A percentile compares a stretch with the other conserved stretches of the same genome.
Evolutionary conservation across 2,797 vertebrate species (phyloP).

Genomic region (Siniperca scherzeri): DNA sequence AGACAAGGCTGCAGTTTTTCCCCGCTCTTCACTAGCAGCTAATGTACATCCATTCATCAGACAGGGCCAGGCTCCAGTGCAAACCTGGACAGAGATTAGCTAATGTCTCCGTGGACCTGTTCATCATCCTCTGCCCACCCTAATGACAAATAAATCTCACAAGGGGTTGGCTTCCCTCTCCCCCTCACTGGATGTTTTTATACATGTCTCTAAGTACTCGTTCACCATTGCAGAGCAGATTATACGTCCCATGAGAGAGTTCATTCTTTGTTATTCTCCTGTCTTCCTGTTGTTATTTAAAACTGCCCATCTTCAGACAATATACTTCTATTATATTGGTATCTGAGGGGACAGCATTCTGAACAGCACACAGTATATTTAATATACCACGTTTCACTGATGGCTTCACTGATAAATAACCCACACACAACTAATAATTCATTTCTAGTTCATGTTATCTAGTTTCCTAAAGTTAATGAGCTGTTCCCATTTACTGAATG

Average conservation of each 20-base stretch:
- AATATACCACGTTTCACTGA: conserved; percentile 17
- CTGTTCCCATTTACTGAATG: conserved; percentile 42
- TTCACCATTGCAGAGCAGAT: conserved; percentile 29
- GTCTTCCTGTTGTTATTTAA: conserved; percentile 28
- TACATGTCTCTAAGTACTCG: conserved; percentile 48
- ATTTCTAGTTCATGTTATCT: conserved; percentile 50
- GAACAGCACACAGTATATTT: conserved; percentile 12
- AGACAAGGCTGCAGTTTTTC: conserved; percentile 51
- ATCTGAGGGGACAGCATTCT: conserved; percentile 1
- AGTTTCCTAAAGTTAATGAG: conserved; percentile 51
- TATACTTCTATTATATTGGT: not conserved
- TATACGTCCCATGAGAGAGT: not conserved
- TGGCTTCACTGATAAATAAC: conserved; percentile 29
- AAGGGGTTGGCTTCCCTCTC: conserved; percentile 54
- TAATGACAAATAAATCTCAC: conserved; percentile 64
- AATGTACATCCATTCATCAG: conserved; percentile 47
- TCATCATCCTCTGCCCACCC: conserved; percentile 66
- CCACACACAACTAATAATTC: conserved; percentile 38
- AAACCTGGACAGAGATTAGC: conserved; percentile 61
- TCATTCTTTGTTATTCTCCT: conserved; percentile 7
- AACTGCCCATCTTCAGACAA: conserved; percentile 8
- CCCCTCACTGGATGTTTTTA: conserved; percentile 54
- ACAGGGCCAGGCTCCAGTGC: conserved; percentile 6
- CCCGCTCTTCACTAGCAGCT: conserved; percentile 19
- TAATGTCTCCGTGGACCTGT: conserved; percentile 55